Conservation (phyloP, 2,888 invertebrate species). For the Torymus auratus region DNA sequence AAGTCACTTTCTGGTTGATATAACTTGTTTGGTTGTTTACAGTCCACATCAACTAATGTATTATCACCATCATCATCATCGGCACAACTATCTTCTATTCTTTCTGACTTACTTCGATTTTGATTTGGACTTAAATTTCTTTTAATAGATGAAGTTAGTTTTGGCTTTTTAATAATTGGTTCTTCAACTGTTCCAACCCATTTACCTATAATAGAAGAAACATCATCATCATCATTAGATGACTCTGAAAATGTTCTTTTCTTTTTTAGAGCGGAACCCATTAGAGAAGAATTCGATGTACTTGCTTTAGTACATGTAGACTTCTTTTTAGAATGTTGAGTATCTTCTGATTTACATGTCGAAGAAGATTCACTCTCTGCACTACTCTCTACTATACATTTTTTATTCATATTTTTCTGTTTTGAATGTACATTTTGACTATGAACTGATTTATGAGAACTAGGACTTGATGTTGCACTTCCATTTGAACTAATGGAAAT, state of each 20-base stretch:
- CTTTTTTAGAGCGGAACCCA: constrained; percentile 36
- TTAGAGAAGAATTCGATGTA: constrained; percentile 29
- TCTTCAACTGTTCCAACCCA: constrained; percentile 25
- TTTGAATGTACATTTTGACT: not conserved
- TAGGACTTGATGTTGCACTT: not conserved
- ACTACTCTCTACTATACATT: constrained; percentile 19
- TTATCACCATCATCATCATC: constrained; percentile 25
- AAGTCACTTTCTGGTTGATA: constrained; percentile 10
- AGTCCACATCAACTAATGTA: constrained; percentile 5
- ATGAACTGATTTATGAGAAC: not conserved
- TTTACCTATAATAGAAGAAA: constrained; percentile 47
- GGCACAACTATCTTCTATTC: not conserved
- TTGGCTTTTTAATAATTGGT: constrained; percentile 42
- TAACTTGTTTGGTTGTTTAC: not conserved
- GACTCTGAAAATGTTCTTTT: constrained; percentile 53
- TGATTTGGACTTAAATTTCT: not conserved
- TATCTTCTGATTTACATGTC: not conserved
- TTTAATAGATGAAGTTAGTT: not conserved
- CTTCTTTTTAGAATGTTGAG: constrained; percentile 6
- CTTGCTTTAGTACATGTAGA: not conserved
- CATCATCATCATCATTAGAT: constrained; percentile 51
- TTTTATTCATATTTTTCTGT: not conserved
- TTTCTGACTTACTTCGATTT: not conserved
- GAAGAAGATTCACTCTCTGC: constrained; percentile 16
- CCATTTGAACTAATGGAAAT: constrained; percentile 37